These are phyloP conservation scores for Glyptemys insculpta DNA, from an alignment of 2,797 vertebrate species.

Conservation along the genomic window DNA sequence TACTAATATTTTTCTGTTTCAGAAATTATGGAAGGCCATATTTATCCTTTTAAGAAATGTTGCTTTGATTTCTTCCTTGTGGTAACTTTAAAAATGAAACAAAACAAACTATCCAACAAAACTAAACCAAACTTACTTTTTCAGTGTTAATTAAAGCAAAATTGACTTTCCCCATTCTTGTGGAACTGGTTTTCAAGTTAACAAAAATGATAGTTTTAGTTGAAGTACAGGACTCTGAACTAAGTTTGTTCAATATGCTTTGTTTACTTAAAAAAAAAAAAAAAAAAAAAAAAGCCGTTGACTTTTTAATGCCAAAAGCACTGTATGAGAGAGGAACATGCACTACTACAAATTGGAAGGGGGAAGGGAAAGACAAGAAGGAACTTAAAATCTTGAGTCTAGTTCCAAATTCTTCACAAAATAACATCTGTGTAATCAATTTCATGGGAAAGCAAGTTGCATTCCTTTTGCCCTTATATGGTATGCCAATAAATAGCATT, in stretches of 20 bases:
- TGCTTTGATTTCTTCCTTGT: conserved; percentile 8
- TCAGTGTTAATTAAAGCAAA: neutral
- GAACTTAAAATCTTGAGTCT: neutral
- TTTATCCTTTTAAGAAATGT: neutral
- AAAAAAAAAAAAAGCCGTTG: neutral
- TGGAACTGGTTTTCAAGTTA: neutral
- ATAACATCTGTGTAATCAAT: conserved; percentile 39
- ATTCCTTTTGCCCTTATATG: conserved; percentile 37
- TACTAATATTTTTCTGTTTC: neutral
- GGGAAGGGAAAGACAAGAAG: conserved; percentile 14
- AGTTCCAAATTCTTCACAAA: conserved; percentile 37
- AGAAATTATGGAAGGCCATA: neutral
- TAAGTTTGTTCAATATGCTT: neutral
- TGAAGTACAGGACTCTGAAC: neutral
- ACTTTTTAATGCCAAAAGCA: neutral
- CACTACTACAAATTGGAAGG: neutral
- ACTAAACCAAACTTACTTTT: neutral
- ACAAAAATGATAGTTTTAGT: conserved; percentile 18
- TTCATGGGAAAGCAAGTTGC: conserved; percentile 54
- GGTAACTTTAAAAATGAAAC: neutral
- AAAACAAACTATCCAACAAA: neutral
- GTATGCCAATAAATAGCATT: conserved; percentile 42
- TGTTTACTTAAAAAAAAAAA: neutral
- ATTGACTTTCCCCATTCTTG: neutral
- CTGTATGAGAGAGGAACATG: neutral